Evolutionary conservation across 1,140 invertebrate species (phyloP), one percentile per base, ranked within the genome.

Genomic region (Atta cephalotes): DNA sequence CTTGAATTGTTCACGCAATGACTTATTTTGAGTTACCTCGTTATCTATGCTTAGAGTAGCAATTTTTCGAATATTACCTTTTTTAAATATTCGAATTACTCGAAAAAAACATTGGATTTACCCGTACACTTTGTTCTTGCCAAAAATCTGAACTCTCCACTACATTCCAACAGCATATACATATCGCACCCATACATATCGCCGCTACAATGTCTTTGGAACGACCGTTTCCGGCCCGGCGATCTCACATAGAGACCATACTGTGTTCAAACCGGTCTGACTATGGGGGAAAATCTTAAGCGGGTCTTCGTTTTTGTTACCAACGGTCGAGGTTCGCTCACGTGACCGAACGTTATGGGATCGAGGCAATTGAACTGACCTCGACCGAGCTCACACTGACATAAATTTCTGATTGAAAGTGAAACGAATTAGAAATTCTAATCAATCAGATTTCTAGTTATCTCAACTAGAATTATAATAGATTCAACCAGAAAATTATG

Each of bases 191-290:
- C 35, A 35, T 35, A 6, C 25, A 14, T 14, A 35, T n/a, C 18
- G 68, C 14, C 6, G 80, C 53, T 74, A 74, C 80, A 74, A 62
- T 72, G 56, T 84, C 56, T 84, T 63, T 12, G 80, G 74, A 82
- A 62, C 39, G 70, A 28, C 4, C 51, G 60, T 89, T 87, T 90
- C 89, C 78, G 70, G 79, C 72, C n/a, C 51, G 71, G 45, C 63
- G 58, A 28, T 87, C 65, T 63, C 70, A 12, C 21, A 89, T 62
- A 89, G 81, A 62, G 60, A 16, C 39, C 18, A 7, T 49, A 68
- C 68, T 62, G 39, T 86, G 45, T 7, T 53, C 0, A 51, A 89
- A 88, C 84, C 84, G 87, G 88, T 74, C 56, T 62, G 85, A 79
- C 85, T 63, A 60, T 35, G 60, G n/a, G 58, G 76, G 88, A 71